Percentiles rank a stretch among this genome's conserved stretches.
These are phyloP conservation scores for Ceraclea dissimilis DNA, from an alignment of 2,888 invertebrate genomes.

Conservation along the genomic window DNA sequence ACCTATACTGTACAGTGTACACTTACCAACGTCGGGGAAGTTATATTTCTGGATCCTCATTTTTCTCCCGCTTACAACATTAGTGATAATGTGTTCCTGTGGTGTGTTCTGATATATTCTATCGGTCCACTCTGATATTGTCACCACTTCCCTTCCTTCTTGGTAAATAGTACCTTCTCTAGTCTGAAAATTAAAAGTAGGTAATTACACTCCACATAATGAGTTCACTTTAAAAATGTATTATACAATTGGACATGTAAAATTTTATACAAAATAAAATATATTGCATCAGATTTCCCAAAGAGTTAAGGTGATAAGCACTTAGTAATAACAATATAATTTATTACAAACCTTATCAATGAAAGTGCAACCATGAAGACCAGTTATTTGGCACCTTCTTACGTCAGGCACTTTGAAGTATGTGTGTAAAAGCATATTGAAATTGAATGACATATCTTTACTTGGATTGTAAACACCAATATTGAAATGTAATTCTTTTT, in stretches of 20 bases:
- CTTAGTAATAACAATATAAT: background rate
- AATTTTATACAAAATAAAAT: no score
- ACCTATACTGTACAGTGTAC: no score
- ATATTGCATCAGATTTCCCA: no score
- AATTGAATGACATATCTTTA: slow-evolving; percentile 83
- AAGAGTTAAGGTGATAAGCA: background rate
- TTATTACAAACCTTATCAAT: slow-evolving; percentile 65
- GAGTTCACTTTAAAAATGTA: background rate
- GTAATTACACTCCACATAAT: background rate
- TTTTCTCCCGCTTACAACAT: slow-evolving; percentile 84
- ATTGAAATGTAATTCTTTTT: slow-evolving; percentile 88
- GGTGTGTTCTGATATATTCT: slow-evolving; percentile 89
- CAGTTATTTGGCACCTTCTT: slow-evolving; percentile 82
- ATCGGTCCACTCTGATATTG: slow-evolving; percentile 88
- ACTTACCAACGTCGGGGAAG: slow-evolving; percentile 80
- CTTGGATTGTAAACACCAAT: slow-evolving; percentile 92
- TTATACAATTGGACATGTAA: background rate
- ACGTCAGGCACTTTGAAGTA: slow-evolving; percentile 96
- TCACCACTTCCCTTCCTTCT: slow-evolving; percentile 85
- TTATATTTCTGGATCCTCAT: slow-evolving; percentile 92
- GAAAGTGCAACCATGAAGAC: slow-evolving; percentile 84
- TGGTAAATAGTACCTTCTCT: slow-evolving; percentile 79
- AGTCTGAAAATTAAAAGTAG: slow-evolving; percentile 46
- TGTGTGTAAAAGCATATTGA: slow-evolving; percentile 88
- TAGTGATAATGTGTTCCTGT: slow-evolving; percentile 86